Conservation (phyloP, 1,140 invertebrate genomes). For the Trachelipus rathkii region DNA sequence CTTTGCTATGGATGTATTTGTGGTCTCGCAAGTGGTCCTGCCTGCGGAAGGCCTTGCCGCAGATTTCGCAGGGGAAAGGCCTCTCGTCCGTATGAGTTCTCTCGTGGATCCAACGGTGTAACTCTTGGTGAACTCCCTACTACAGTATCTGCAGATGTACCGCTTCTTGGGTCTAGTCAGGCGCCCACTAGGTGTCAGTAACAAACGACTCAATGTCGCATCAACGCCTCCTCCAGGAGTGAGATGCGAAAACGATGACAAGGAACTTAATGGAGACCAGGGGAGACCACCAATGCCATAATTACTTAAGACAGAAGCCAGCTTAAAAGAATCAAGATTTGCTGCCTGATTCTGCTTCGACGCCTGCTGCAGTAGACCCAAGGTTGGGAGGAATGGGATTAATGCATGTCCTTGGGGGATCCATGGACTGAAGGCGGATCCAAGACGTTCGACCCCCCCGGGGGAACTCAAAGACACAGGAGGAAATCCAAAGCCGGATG, state of each 20-base stretch:
- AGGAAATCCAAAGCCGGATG: conserved; percentile 18
- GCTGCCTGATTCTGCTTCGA: not conserved
- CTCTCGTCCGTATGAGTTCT: conserved; percentile 96
- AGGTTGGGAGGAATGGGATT: conserved; percentile 20
- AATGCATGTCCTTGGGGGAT: not conserved
- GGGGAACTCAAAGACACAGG: not conserved
- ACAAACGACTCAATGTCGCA: conserved; percentile 10
- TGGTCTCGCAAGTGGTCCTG: conserved; percentile 39
- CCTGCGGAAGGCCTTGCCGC: conserved; percentile 71
- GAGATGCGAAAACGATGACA: not conserved
- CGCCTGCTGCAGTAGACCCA: conserved; percentile 2
- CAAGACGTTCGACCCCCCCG: not conserved
- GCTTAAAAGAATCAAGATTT: not conserved
- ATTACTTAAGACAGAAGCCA: not conserved
- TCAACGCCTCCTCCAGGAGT: conserved; percentile 3
- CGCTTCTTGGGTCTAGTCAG: conserved; percentile 89
- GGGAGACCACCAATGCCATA: not conserved
- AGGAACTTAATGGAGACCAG: not conserved
- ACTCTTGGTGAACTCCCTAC: conserved; percentile 95
- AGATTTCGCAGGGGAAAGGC: conserved; percentile 96
- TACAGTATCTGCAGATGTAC: conserved; percentile 97
- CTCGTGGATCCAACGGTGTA: conserved; percentile 95
- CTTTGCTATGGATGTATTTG: conserved; percentile 89
- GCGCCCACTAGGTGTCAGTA: conserved; percentile 47
- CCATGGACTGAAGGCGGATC: conserved; percentile 24